Evolutionary conservation across 2,113 vertebrate species (phyloP), one percentile per base, ranked within the genome.

Genomic region (Leptocoma aspasia): DNA sequence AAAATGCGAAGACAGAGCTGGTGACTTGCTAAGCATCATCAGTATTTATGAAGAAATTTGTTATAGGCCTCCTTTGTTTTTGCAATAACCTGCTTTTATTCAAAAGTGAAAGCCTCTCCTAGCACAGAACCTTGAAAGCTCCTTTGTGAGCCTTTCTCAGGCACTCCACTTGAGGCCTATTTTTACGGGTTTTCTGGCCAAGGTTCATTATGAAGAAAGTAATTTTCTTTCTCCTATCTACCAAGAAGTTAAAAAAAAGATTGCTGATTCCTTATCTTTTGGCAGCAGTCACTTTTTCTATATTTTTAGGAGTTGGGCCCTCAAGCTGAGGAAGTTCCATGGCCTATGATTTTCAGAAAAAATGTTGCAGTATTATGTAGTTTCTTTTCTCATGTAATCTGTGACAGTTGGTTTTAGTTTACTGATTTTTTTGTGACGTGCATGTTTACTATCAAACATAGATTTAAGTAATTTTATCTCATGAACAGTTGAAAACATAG

Each of bases 371-470:
- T 37, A 14, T 30, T 76, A 11, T 5, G 3, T 66, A 31, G 27
- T 53, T 86, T 57, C 9, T 71, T 3, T 75, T 15, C 16, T 75
- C 4, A 6, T 24, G 45, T 71, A 31, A 31, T 53, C 24, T 59
- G 14, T n/a, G 10, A 20, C 19, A 41, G 1, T 57, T 49, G 1
- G 16, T 63, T 91, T 69, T 59, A 41, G 35, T 49, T 56, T 16
- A n/a, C 13, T 35, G 5, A 19, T 50, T 69, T 83, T 83, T 84
- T 81, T 0, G 0, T 69, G 7, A 24, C 2, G 2, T 66, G 3
- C 2, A 0, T 76, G 9, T 85, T 66, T 68, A 47, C 16, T 81
- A 4, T 53, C 19, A 72, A 49, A 7, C 27, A 57, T 13, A 50
- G 45, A 18, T 73, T 59, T 37, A 41, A 69, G 26, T 68, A 50